Conservation (phyloP, 2,888 invertebrate genomes). For the Oscheius onirici region DNA sequence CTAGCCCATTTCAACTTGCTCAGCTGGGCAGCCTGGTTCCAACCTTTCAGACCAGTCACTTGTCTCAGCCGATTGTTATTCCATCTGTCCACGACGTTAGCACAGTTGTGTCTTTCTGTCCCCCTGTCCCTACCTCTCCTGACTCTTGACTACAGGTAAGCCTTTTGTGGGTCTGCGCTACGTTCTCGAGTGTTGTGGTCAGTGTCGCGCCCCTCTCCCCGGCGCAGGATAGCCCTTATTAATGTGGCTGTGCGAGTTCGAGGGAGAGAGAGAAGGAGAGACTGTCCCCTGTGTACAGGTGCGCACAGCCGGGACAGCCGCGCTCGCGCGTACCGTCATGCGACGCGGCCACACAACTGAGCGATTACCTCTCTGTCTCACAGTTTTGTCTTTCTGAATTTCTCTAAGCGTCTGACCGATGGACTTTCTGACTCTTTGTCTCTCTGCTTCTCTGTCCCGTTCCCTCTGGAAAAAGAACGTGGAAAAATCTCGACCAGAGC, state of each 20-base stretch:
- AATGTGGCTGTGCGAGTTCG: constrained; percentile 3
- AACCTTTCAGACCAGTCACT: too few species aligned
- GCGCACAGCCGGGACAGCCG: constrained; percentile 6
- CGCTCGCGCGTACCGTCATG: constrained; percentile 18
- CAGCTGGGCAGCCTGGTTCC: too few species aligned
- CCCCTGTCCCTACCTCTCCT: too few species aligned
- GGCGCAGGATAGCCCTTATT: constrained; percentile 26
- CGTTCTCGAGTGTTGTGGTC: constrained; percentile 30
- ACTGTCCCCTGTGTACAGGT: constrained; percentile 31
- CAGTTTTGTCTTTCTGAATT: neutral
- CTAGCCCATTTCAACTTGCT: too few species aligned
- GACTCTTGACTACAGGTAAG: too few species aligned
- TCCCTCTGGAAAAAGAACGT: too few species aligned
- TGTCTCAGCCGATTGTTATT: neutral
- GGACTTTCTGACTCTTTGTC: neutral
- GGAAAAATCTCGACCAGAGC: too few species aligned
- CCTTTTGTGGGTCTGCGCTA: neutral
- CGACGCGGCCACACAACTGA: constrained; percentile 17
- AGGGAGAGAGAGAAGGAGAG: neutral
- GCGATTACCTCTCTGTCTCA: constrained; percentile 19
- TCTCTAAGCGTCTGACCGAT: neutral
- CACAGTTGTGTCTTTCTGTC: too few species aligned
- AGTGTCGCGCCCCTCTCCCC: neutral
- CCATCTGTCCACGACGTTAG: too few species aligned
- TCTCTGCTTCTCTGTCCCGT: too few species aligned